Percentiles rank a stretch among this genome's conserved stretches.
Conservation (phyloP, 2,888 invertebrate species). For the Synergus umbraculus region DNA sequence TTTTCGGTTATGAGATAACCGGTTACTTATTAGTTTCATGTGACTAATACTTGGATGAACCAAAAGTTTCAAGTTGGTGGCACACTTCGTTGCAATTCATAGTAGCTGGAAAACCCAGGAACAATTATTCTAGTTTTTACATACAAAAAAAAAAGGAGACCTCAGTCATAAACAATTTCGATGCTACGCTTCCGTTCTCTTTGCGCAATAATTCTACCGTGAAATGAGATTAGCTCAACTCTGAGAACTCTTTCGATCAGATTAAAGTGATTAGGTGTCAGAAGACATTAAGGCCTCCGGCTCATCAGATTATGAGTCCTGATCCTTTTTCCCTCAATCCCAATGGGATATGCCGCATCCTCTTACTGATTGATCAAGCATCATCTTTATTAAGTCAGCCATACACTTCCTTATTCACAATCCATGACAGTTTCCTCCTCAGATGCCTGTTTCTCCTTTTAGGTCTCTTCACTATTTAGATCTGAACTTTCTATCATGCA, state of each 20-base stretch:
- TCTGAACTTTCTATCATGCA: slow-evolving; percentile 20
- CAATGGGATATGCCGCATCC: neutral
- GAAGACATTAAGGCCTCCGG: neutral
- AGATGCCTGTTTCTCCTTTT: slow-evolving; percentile 14
- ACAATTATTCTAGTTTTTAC: neutral
- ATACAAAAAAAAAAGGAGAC: neutral
- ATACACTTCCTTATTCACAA: neutral
- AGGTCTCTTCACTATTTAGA: slow-evolving; percentile 15
- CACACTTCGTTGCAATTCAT: too few species aligned
- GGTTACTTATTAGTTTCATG: neutral
- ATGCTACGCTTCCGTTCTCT: too few species aligned
- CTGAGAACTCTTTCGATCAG: neutral
- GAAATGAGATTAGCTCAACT: neutral
- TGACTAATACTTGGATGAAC: neutral
- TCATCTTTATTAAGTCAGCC: neutral
- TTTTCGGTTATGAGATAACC: slow-evolving; percentile 15
- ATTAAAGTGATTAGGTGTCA: neutral
- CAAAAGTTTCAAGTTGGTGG: too few species aligned
- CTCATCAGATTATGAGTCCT: neutral
- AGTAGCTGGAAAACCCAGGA: too few species aligned
- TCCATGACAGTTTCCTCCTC: slow-evolving; percentile 34
- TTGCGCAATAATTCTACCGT: too few species aligned
- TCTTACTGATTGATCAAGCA: slow-evolving; percentile 3
- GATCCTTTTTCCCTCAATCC: neutral
- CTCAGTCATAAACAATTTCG: neutral